These are phyloP conservation scores for Limonius californicus DNA, from an alignment of 1,140 invertebrate species.

Conservation along the genomic window DNA sequence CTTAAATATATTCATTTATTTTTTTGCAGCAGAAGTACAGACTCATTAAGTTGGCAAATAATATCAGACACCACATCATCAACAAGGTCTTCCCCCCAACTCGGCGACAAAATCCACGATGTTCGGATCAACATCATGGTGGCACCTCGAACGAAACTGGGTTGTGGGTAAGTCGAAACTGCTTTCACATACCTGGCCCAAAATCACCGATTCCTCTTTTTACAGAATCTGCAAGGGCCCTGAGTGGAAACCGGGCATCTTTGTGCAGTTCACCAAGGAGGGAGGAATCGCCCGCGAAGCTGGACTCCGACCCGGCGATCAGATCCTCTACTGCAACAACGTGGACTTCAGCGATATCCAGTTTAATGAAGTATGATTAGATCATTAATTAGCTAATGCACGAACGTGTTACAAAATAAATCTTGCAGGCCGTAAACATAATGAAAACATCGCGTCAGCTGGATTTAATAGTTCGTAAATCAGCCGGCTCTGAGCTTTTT, in stretches of 20 bases:
- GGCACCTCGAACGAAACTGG: slow-evolving; percentile 63
- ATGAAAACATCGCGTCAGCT: slow-evolving; percentile 73
- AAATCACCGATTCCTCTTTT: slow-evolving; percentile 12
- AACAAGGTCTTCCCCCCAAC: slow-evolving; percentile 41
- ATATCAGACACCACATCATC: slow-evolving; percentile 53
- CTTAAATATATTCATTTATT: not conserved
- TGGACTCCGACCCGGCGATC: slow-evolving; percentile 85
- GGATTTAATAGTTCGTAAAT: slow-evolving; percentile 68
- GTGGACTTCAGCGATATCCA: slow-evolving; percentile 69
- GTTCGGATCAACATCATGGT: slow-evolving; percentile 61
- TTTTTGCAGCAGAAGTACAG: slow-evolving; percentile 57
- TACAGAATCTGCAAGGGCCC: slow-evolving; percentile 78
- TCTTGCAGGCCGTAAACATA: slow-evolving; percentile 62
- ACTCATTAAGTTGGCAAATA: slow-evolving; percentile 74
- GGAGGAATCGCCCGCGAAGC: slow-evolving; percentile 81
- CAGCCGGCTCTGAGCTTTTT: slow-evolving; percentile 69
- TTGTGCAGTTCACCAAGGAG: slow-evolving; percentile 87
- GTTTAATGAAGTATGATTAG: slow-evolving; percentile 65
- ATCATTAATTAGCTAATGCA: not conserved
- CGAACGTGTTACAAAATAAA: not conserved
- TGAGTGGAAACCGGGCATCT: slow-evolving; percentile 80
- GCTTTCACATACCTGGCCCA: not conserved
- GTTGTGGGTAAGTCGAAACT: slow-evolving; percentile 55
- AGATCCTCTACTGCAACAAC: slow-evolving; percentile 88
- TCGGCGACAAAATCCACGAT: slow-evolving; percentile 47